These are phyloP conservation scores for Andrena marginata DNA, from an alignment of 2,888 invertebrate genomes.

Conservation along the genomic window DNA sequence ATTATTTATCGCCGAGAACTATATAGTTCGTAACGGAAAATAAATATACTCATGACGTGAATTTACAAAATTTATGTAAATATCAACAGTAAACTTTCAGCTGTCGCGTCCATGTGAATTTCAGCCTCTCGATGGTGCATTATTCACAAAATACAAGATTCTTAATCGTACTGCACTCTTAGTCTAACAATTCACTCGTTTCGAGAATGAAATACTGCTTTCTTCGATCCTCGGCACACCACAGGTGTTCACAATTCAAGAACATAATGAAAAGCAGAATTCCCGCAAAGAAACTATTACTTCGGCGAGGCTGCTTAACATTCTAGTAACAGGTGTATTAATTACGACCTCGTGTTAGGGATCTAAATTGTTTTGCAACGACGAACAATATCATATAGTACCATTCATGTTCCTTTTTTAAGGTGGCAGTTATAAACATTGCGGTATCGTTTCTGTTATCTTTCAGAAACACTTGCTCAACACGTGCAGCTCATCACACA, in stretches of 20 bases:
- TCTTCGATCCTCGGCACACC: not conserved
- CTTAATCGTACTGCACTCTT: not conserved
- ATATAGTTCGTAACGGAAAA: not conserved
- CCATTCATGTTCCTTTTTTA: constrained; percentile 24
- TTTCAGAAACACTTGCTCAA: constrained; percentile 5
- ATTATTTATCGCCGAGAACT: not conserved
- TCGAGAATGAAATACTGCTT: not conserved
- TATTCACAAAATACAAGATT: constrained; percentile 4
- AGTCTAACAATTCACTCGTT: not conserved
- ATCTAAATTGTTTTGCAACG: constrained; percentile 6
- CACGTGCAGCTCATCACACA: constrained; percentile 14
- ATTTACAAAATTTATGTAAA: constrained; percentile 2
- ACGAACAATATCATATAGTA: constrained; percentile 37
- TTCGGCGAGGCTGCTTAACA: constrained; percentile 28
- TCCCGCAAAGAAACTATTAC: constrained; percentile 20
- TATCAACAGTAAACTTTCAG: not conserved
- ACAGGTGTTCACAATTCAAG: constrained; percentile 19
- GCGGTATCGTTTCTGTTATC: not conserved
- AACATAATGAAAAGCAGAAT: not conserved
- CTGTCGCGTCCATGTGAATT: not conserved
- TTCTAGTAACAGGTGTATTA: constrained; percentile 18
- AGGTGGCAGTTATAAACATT: constrained; percentile 38
- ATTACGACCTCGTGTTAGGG: constrained; percentile 3
- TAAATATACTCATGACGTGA: not conserved
- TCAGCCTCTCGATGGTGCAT: not conserved